Evolutionary conservation across 2,888 invertebrate genomes (phyloP).

Genomic region (Cactoblastis cactorum): DNA sequence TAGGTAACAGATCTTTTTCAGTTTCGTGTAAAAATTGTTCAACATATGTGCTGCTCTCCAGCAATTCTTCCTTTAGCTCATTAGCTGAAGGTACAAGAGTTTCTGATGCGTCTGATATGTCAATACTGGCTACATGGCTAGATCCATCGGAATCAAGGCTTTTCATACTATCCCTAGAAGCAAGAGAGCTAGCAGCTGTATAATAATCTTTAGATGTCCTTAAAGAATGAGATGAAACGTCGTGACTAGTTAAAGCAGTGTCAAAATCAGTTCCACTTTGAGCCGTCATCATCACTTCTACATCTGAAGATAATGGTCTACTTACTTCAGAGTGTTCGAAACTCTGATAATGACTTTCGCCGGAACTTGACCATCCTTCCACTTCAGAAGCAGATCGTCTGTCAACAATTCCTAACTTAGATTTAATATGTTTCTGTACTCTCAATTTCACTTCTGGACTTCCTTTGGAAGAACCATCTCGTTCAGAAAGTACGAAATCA

Average conservation of each 20-base stretch:
- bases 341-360: constrained; percentile 93
- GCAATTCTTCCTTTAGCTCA: constrained; percentile 87
- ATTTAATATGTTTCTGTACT: constrained; percentile 68
- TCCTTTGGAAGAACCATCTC: constrained; percentile 66
- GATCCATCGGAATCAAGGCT: constrained; percentile 94
- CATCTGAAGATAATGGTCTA: constrained; percentile 91
- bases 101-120: constrained; percentile 95
- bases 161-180: constrained; percentile 93
- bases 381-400: constrained; percentile 88
- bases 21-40: constrained; percentile 72
- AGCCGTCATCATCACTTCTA: constrained; percentile 88
- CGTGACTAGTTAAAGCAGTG: constrained; percentile 89
- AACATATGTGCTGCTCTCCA: constrained; percentile 81
- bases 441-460: constrained; percentile 69
- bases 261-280: constrained; percentile 92
- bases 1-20: constrained; percentile 45
- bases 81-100: constrained; percentile 94
- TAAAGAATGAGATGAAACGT: constrained; percentile 84
- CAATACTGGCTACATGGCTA: constrained; percentile 92
- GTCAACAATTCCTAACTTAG: constrained; percentile 75
- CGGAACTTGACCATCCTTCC: constrained; percentile 91
- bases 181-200: constrained; percentile 91
- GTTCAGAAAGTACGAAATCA: constrained; percentile 63
- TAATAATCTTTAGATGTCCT: constrained; percentile 91
- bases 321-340: constrained; percentile 87